Evolutionary conservation across 2,888 invertebrate species (phyloP), one percentile per base, ranked within the genome.

Genomic region (Anticlea derivata): DNA sequence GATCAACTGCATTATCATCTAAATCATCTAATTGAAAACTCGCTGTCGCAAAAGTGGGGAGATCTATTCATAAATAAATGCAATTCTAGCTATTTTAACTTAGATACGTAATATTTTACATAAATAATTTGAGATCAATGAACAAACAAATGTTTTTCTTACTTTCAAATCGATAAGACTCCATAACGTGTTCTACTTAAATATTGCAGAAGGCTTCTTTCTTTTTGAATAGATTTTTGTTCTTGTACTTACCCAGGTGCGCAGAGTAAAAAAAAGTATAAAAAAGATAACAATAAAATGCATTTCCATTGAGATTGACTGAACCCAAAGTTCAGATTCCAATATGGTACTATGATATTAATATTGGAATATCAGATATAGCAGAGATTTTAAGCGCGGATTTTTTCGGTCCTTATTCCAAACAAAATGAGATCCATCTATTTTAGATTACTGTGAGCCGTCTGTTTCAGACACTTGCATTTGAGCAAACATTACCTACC

Each of bases 91-190:
- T n/a, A 70, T 72, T 71, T 78, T 74, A 68, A 66, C 68, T 70
- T 72, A n/a, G n/a, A n/a, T n/a, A 58, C 37, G 50, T 67, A 73
- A 73, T 78, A 80, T 78, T 78, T 77, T 72, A 84, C 75, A 82
- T 86, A 84, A 86, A 86, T 83, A 86, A 86, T 83, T 83, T 89
- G 89, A 90, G 89, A 90, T 90, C 89, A 89, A 78, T 83, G 75
- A 78, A 79, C 80, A 81, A 71, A 77, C 23, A 61, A 66, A 55
- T 43, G 20, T 40, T 80, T 80, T 74, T 75, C 67, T 72, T 75
- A 75, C 60, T 60, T 65, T 68, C 70, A 44, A 45, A 58, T 51
- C 46, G 55, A 65, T 50, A 53, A 45, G 61, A 55, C 52, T 56
- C 58, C 53, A 57, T 38, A 46, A 30, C 17, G 37, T 38, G 22